These are phyloP conservation scores for Molanna angustata DNA, from an alignment of 2,888 invertebrate genomes.

Conservation along the genomic window DNA sequence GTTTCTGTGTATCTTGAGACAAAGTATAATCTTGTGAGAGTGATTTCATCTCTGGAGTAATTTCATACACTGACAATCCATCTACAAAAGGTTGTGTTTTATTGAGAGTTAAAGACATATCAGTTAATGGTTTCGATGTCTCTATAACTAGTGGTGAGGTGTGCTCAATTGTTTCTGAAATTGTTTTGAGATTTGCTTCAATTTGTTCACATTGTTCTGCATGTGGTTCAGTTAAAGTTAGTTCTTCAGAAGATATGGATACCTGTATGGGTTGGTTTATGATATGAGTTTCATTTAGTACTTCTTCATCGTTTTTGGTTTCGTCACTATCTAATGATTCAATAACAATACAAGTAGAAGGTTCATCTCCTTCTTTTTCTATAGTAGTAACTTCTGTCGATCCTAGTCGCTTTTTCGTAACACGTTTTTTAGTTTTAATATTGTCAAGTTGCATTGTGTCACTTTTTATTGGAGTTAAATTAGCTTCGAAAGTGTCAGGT, in stretches of 20 bases:
- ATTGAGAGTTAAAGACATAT: conserved; percentile 13
- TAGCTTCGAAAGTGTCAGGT: conserved; percentile 35
- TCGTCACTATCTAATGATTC: conserved; percentile 26
- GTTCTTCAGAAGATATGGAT: conserved; percentile 24
- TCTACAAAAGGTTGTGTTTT: conserved; percentile 24
- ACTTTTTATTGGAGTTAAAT: conserved; percentile 26
- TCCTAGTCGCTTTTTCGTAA: conserved; percentile 44
- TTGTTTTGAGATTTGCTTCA: conserved; percentile 25
- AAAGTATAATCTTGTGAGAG: conserved; percentile 26
- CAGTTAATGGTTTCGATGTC: conserved; percentile 31
- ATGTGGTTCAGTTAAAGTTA: conserved; percentile 10
- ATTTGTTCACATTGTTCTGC: conserved; percentile 22
- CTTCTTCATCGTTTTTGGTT: neutral
- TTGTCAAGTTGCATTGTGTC: conserved; percentile 8
- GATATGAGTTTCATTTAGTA: conserved; percentile 12
- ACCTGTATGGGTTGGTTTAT: conserved; percentile 7
- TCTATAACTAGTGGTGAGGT: conserved; percentile 34
- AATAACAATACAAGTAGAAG: conserved; percentile 38
- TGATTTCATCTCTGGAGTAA: conserved; percentile 20
- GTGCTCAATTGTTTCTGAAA: conserved; percentile 23
- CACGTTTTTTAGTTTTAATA: conserved; percentile 37
- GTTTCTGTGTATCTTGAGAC: conserved; percentile 16
- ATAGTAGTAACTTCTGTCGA: conserved; percentile 44
- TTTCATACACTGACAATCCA: conserved; percentile 19
- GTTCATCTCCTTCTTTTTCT: conserved; percentile 41